Percentiles rank a stretch among this genome's conserved stretches.
Conservation (phyloP, 2,113 vertebrate genomes). For the Phylloscopus trochilus region DNA sequence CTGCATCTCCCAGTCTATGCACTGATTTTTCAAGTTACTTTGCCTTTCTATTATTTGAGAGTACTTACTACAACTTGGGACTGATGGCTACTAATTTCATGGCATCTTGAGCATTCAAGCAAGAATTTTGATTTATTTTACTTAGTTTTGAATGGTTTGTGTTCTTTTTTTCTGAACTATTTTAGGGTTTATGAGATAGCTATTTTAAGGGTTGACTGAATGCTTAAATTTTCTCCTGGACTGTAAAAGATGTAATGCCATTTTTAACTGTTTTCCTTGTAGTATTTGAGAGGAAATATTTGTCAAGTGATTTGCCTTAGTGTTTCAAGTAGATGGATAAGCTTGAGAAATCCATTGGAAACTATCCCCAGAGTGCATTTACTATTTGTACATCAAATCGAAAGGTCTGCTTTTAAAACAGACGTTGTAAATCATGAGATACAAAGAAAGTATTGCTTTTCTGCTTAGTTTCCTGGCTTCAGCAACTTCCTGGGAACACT, state of each 20-base stretch:
- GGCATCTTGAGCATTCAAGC: background rate
- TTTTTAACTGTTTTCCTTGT: background rate
- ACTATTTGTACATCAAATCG: background rate
- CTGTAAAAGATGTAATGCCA: background rate
- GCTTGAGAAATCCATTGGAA: conserved; percentile 23
- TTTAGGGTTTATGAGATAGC: background rate
- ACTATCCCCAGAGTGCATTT: background rate
- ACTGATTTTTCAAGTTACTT: background rate
- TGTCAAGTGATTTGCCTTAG: background rate
- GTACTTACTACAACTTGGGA: background rate
- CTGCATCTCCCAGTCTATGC: background rate
- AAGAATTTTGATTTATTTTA: background rate
- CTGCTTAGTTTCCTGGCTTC: background rate
- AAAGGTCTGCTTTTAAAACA: conserved; percentile 16
- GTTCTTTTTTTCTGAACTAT: background rate
- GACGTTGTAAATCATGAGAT: conserved; percentile 4
- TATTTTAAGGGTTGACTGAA: background rate
- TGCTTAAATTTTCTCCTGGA: background rate
- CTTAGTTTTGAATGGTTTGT: background rate
- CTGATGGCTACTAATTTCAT: background rate
- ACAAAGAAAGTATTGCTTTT: background rate
- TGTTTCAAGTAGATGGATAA: background rate
- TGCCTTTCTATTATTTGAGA: background rate
- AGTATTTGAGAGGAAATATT: background rate
- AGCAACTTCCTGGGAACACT: background rate